phyloP scores from a whole-genome alignment of 2,888 invertebrate species.

The Pecten maximus region DNA sequence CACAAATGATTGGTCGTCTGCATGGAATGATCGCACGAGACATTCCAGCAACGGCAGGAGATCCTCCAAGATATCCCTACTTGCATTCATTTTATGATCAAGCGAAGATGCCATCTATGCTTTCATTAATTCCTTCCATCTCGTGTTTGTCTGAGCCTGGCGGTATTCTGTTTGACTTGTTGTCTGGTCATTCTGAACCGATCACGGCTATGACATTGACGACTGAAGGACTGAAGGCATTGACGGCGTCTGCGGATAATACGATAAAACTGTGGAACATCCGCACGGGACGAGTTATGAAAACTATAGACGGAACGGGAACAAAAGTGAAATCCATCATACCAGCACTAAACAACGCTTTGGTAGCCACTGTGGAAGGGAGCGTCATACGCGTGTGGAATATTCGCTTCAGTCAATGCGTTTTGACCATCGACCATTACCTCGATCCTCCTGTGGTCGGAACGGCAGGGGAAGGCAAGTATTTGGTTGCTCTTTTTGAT shows the following conservation, averaged over 20 bases:
- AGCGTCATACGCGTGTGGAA: conserved; percentile 76
- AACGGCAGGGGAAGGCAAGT: conserved; percentile 72
- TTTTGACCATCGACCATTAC: conserved; percentile 68
- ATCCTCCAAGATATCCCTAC: conserved; percentile 77
- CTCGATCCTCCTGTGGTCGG: conserved; percentile 77
- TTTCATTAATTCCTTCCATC: conserved; percentile 77
- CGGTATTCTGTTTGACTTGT: conserved; percentile 77
- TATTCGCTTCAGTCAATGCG: conserved; percentile 66
- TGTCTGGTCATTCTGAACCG: conserved; percentile 78
- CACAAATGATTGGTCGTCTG: conserved; percentile 86
- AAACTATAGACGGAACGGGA: conserved; percentile 75
- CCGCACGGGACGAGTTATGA: conserved; percentile 74
- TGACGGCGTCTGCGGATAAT: conserved; percentile 78
- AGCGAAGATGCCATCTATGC: conserved; percentile 72
- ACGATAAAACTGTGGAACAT: conserved; percentile 81
- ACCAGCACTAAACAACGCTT: conserved; percentile 68
- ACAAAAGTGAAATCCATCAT: conserved; percentile 71
- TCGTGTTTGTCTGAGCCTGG: conserved; percentile 80
- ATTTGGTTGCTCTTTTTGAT: conserved; percentile 77
- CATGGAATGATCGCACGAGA: conserved; percentile 78
- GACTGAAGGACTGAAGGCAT: conserved; percentile 74
- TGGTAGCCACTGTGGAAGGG: conserved; percentile 75
- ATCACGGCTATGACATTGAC: conserved; percentile 78
- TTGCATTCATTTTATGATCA: conserved; percentile 73
- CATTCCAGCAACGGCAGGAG: conserved; percentile 74